phyloP scores from a whole-genome alignment of 1,140 invertebrate species.

The Caenorhabditis briggsae region DNA sequence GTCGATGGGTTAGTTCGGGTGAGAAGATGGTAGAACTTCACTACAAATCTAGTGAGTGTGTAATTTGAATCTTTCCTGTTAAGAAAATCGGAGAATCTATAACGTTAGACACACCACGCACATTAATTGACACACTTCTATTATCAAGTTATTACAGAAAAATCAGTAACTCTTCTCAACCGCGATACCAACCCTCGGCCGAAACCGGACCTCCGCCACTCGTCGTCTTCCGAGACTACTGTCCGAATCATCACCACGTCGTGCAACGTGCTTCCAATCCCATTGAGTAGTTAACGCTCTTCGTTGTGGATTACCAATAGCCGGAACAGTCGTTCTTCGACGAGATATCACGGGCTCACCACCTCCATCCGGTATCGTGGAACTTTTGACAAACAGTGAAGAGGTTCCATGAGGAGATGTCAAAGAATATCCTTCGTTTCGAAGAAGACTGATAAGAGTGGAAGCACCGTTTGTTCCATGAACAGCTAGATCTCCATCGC shows the following conservation, averaged over 20 bases:
- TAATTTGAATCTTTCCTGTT: neutral
- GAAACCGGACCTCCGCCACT: conserved; percentile 62
- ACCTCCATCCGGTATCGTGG: conserved; percentile 22
- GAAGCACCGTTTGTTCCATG: neutral
- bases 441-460: conserved; percentile 34
- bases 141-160: conserved; percentile 4
- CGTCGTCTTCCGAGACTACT: conserved; percentile 19
- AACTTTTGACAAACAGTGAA: conserved; percentile 50
- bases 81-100: neutral
- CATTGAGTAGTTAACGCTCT: conserved; percentile 48
- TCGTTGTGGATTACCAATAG: conserved; percentile 58
- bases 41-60: conserved; percentile 31
- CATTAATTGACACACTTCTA: neutral
- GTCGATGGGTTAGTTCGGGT: conserved; percentile 24
- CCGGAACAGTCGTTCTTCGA: conserved; percentile 41
- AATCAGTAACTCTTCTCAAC: conserved; percentile 18
- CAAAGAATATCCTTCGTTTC: conserved; percentile 36
- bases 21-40: conserved; percentile 8
- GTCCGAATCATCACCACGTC: conserved; percentile 30
- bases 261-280: conserved; percentile 55
- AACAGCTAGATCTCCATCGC: conserved; percentile 10
- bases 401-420: conserved; percentile 26
- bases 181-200: conserved; percentile 57
- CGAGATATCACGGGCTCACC: conserved; percentile 48
- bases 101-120: conserved; percentile 20